These are phyloP conservation scores for Lacanobia oleracea DNA, from an alignment of 2,888 invertebrate species.

Conservation along the genomic window DNA sequence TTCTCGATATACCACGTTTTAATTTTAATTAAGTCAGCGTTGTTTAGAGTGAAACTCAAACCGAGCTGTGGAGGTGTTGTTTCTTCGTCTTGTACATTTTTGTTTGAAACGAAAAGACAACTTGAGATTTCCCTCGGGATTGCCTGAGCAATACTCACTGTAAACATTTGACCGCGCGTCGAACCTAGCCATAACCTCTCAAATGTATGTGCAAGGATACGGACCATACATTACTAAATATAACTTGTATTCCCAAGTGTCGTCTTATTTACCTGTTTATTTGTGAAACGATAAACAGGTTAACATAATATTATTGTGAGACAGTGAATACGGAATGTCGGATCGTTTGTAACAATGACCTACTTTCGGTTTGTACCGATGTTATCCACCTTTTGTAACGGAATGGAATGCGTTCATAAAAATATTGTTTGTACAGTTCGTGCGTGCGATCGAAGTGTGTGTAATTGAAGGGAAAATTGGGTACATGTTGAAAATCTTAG, in stretches of 20 bases:
- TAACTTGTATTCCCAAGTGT: constrained; percentile 30
- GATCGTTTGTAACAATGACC: constrained; percentile 68
- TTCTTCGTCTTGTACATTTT: constrained; percentile 62
- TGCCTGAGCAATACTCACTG: constrained; percentile 65
- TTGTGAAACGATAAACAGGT: constrained; percentile 35
- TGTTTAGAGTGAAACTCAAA: constrained; percentile 42
- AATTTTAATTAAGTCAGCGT: constrained; percentile 56
- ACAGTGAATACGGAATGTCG: constrained; percentile 45
- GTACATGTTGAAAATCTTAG: not conserved
- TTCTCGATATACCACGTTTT: constrained; percentile 37
- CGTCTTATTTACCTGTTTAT: constrained; percentile 38
- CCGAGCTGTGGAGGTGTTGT: constrained; percentile 45
- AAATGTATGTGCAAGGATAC: constrained; percentile 25
- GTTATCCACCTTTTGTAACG: constrained; percentile 74
- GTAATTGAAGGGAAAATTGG: constrained; percentile 45
- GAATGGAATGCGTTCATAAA: constrained; percentile 65
- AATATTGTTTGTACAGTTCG: constrained; percentile 47
- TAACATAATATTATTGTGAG: constrained; percentile 47
- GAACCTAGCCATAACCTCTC: constrained; percentile 49
- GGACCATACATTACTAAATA: constrained; percentile 37
- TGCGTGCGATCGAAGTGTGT: constrained; percentile 22
- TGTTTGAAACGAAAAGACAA: constrained; percentile 65
- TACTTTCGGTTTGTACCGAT: constrained; percentile 68
- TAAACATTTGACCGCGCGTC: constrained; percentile 70
- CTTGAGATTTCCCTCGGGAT: constrained; percentile 75